These are phyloP conservation scores for Thera obeliscata DNA, from an alignment of 2,888 invertebrate species.

Conservation along the genomic window DNA sequence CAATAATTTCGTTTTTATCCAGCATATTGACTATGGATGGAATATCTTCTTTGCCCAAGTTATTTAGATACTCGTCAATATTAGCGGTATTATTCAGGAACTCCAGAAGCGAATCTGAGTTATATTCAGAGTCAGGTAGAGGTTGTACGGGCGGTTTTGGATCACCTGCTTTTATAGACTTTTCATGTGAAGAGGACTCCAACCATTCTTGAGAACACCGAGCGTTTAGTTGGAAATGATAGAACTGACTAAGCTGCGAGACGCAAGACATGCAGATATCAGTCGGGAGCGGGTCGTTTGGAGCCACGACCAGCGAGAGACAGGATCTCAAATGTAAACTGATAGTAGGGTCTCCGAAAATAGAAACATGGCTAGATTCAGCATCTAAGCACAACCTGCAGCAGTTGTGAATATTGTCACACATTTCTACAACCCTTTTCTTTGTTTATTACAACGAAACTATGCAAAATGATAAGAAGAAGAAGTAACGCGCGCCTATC, in stretches of 20 bases:
- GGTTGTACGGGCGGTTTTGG: constrained; percentile 71
- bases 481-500: too few relatives aligned
- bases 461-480: neutral
- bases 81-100: constrained; percentile 78
- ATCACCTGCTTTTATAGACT: constrained; percentile 61
- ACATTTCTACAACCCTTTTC: constrained; percentile 51
- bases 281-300: constrained; percentile 69
- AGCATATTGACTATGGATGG: constrained; percentile 76
- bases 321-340: constrained; percentile 73
- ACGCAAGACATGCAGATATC: constrained; percentile 71
- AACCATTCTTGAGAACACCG: constrained; percentile 79
- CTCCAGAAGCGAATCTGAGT: constrained; percentile 77
- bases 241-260: constrained; percentile 70
- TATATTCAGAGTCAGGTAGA: constrained; percentile 77
- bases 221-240: constrained; percentile 76
- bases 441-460: neutral
- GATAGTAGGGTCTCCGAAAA: constrained; percentile 69
- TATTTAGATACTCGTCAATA: constrained; percentile 75
- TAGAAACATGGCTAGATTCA: constrained; percentile 66
- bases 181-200: constrained; percentile 66
- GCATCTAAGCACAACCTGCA: constrained; percentile 76
- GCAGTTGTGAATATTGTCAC: constrained; percentile 63
- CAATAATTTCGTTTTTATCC: constrained; percentile 66
- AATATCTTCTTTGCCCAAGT: constrained; percentile 77
- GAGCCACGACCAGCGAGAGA: constrained; percentile 61